These are phyloP conservation scores for Molossus alvarezi DNA, from an alignment of 2,797 vertebrate genomes.

Conservation along the genomic window DNA sequence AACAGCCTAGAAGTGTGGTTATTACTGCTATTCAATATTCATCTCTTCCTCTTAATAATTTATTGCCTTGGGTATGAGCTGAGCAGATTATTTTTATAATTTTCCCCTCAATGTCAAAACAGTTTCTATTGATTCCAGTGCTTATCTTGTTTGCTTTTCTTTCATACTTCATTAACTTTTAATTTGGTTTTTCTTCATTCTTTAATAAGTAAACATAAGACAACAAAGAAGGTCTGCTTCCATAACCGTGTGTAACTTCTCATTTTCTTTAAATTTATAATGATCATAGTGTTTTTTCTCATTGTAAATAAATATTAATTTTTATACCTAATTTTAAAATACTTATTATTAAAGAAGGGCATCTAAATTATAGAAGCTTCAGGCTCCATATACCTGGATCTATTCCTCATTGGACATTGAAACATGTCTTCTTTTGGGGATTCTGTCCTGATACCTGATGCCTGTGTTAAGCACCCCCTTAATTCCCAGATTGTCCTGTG, in stretches of 20 bases:
- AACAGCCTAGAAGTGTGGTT: not conserved
- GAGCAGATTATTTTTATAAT: conserved; percentile 42
- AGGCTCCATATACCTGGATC: not conserved
- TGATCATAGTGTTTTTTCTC: not conserved
- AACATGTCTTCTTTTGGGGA: not conserved
- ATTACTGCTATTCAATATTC: conserved; percentile 8
- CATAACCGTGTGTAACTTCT: not conserved
- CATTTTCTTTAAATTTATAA: conserved; percentile 29
- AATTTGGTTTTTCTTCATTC: conserved; percentile 25
- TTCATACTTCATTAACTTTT: conserved; percentile 56
- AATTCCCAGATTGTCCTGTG: not conserved
- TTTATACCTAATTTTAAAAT: conserved; percentile 6
- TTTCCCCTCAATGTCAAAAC: conserved; percentile 54
- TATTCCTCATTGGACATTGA: not conserved
- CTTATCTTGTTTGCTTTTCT: conserved; percentile 51
- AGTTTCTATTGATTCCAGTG: not conserved
- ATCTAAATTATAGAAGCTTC: not conserved
- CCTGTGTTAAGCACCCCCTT: not conserved
- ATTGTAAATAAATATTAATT: not conserved
- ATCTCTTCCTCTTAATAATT: conserved; percentile 28
- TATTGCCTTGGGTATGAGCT: not conserved
- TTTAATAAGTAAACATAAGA: conserved; percentile 53
- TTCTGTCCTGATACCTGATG: not conserved
- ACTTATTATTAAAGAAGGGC: not conserved
- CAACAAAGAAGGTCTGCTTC: not conserved